Evolutionary conservation across 2,113 vertebrate species (phyloP), one percentile per base, ranked within the genome.

Genomic region (Pluvialis apricaria): DNA sequence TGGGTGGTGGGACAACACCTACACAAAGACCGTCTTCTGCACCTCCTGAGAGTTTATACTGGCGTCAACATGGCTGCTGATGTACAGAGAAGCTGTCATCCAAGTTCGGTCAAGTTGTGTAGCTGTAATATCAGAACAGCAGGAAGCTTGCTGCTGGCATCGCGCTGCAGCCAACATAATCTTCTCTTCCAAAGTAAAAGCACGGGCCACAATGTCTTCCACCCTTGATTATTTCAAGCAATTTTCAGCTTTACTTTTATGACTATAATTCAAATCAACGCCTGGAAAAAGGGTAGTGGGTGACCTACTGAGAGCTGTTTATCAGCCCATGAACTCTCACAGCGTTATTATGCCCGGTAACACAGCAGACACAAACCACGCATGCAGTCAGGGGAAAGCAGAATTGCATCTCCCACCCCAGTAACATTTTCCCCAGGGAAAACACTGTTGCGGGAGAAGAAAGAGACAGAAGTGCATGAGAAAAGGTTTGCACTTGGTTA

Each of bases 311-410:
- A 44, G 44, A 32, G 26, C 1, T 60, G 25, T 71, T 55, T 14
- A 62, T 36, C 65, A 68, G 79, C 36, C 52, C 42, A n/a, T 13
- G 24, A 79, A 62, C 24, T 19, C 40, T 21, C 36, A 13, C 25
- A 26, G 15, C 2, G 0, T 32, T 57, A 13, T 16, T 66, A 52
- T 8, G 17, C 15, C 38, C 6, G 4, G 0, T 25, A 69, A 57
- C 16, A 10, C 12, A 47, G 20, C 40, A 45, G 25, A 51, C 22
- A 57, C 6, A 57, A 79, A 45, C 8, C 34, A 57, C 2, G 0
- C 14, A 32, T 9, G 26, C 4, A 1, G 15, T 10, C 1, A 1
- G 49, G 15, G 28, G 12, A 80, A 84, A 52, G 36, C 29, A 32
- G 20, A 9, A 52, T 7, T 31, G 26, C 14, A 25, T 79, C n/a